phyloP scores from a whole-genome alignment of 2,113 vertebrate species.

The Colius striatus region DNA sequence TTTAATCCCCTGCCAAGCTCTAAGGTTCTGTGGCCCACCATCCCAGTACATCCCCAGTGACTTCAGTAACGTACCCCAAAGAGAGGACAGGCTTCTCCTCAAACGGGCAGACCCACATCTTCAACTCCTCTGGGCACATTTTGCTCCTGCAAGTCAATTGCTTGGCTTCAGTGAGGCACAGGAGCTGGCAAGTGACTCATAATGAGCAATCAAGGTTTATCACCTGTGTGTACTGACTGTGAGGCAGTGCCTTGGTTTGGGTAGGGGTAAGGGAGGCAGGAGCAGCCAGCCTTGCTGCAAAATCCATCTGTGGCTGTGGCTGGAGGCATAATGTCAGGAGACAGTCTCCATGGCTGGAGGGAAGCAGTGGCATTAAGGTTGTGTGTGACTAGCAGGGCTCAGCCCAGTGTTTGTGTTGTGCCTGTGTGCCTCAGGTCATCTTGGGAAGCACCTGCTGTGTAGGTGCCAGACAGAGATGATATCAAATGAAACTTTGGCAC shows the following conservation, averaged over 20 bases:
- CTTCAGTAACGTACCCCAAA: not conserved
- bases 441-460: conserved; percentile 34
- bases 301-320: not conserved
- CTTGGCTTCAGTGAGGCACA: not conserved
- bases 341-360: fast-evolving
- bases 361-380: fast-evolving
- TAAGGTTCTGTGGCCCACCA: too few relatives aligned
- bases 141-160: not conserved
- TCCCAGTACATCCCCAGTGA: fast-evolving
- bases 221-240: fast-evolving
- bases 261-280: not conserved
- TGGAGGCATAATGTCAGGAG: not conserved
- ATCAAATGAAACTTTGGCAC: conserved; percentile 29
- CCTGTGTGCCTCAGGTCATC: not conserved
- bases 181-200: fast-evolving
- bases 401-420: not conserved
- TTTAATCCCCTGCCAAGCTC: not conserved
- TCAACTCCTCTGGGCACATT: not conserved
- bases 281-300: not conserved
- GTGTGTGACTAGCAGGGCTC: not conserved
- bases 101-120: not conserved
- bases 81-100: not conserved
- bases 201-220: fast-evolving
- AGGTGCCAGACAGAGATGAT: conserved; percentile 58
- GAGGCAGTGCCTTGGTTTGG: not conserved